These are phyloP conservation scores for Lysandra coridon DNA, from an alignment of 2,888 invertebrate genomes.

Conservation along the genomic window DNA sequence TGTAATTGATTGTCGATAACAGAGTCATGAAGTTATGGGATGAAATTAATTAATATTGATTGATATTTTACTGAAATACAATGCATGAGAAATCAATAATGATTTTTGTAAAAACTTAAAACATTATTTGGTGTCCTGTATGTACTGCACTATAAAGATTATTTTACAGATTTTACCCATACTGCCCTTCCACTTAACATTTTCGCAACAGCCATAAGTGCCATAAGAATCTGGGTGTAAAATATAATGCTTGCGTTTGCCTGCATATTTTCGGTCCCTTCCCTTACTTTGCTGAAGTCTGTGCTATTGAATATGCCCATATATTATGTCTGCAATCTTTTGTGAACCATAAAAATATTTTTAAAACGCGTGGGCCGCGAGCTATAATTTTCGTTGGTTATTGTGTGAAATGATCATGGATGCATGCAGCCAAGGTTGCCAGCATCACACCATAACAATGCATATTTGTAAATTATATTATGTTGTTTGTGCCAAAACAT, in stretches of 20 bases:
- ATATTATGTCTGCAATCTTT: slow-evolving; percentile 17
- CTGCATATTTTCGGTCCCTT: background rate
- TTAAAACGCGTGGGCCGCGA: slow-evolving; percentile 23
- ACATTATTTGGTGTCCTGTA: background rate
- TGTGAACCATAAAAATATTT: slow-evolving; percentile 20
- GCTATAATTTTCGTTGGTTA: slow-evolving; percentile 26
- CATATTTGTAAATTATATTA: background rate
- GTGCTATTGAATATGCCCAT: slow-evolving; percentile 9
- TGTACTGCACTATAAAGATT: too few relatives aligned
- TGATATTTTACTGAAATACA: background rate
- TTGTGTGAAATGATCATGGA: slow-evolving; percentile 24
- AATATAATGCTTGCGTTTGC: background rate
- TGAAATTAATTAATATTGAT: too few relatives aligned
- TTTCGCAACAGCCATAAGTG: background rate
- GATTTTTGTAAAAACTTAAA: background rate
- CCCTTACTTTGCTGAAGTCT: background rate
- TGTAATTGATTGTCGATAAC: background rate
- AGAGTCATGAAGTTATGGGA: background rate
- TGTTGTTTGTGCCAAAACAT: background rate
- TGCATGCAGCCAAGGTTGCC: background rate
- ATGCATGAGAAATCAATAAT: background rate
- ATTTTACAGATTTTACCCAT: background rate
- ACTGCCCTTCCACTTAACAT: background rate
- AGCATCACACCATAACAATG: background rate
- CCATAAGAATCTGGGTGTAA: background rate